Conservation (phyloP, 2,888 invertebrate species). For the Amphimallon solstitiale region DNA sequence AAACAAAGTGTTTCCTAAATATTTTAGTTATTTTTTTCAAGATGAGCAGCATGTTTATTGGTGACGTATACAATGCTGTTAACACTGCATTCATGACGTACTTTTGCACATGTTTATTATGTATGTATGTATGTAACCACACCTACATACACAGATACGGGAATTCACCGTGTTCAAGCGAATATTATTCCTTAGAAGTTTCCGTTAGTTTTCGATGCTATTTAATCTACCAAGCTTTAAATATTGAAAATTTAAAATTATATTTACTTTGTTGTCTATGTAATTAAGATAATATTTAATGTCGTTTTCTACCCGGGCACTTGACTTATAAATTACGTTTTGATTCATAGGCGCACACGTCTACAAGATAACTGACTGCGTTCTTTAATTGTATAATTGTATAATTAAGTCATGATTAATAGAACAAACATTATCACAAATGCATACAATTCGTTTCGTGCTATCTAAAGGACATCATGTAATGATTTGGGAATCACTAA, state of each 20-base stretch:
- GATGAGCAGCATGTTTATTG: not conserved
- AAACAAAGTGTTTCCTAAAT: constrained; percentile 6
- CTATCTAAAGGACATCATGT: too few relatives aligned
- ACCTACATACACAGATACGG: constrained; percentile 17
- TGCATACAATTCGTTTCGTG: too few relatives aligned
- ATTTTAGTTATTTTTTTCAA: not conserved
- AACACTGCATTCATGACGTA: constrained; percentile 14
- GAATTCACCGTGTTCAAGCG: constrained; percentile 11
- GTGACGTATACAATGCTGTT: not conserved
- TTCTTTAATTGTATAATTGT: too few relatives aligned
- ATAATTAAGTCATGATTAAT: too few relatives aligned
- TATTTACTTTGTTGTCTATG: constrained; percentile 1
- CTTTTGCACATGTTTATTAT: not conserved
- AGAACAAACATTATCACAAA: too few relatives aligned
- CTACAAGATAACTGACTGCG: too few relatives aligned
- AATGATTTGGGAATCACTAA: too few relatives aligned
- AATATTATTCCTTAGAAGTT: constrained; percentile 4
- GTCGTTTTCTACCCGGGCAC: not conserved
- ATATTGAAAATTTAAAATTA: not conserved
- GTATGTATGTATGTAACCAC: constrained; percentile 5
- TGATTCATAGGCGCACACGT: too few relatives aligned
- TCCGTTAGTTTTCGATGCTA: constrained; percentile 19
- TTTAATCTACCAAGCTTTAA: constrained; percentile 2
- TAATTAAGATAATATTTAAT: constrained; percentile 1
- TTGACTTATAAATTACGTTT: too few relatives aligned